Conservation (phyloP, 2,113 vertebrate genomes). For the Lepus timidus region DNA sequence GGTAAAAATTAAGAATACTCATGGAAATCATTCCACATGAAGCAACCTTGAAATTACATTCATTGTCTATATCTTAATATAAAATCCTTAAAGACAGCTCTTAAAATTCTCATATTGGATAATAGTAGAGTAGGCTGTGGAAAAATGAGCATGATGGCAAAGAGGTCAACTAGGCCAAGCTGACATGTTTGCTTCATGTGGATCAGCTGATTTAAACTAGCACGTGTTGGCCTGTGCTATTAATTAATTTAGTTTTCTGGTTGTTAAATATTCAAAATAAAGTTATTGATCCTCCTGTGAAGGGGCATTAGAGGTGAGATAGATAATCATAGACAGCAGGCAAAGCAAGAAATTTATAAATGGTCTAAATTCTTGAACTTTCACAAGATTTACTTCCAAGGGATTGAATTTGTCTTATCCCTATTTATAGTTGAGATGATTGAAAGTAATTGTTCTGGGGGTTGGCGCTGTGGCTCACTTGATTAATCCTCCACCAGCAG, state of each 20-base stretch:
- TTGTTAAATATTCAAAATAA: background rate
- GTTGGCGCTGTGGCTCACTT: too few relatives aligned
- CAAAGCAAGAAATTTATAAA: background rate
- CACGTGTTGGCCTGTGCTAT: fast-evolving
- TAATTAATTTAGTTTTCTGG: background rate
- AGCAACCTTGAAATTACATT: background rate
- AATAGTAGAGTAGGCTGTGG: background rate
- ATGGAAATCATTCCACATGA: constrained; percentile 14
- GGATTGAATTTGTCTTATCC: background rate
- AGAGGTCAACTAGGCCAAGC: background rate
- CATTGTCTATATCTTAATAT: background rate
- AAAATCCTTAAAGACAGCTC: background rate
- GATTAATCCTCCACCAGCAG: too few relatives aligned
- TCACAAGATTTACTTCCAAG: background rate
- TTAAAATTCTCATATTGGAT: background rate
- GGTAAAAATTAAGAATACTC: constrained; percentile 44
- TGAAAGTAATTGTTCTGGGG: background rate
- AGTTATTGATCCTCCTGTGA: background rate
- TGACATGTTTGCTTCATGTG: background rate
- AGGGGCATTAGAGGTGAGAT: background rate
- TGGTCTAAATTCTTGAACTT: background rate
- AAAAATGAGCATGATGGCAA: background rate
- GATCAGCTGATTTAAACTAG: background rate
- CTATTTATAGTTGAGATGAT: background rate
- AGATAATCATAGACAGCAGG: background rate